phyloP scores from a whole-genome alignment of 2,113 vertebrate species.

The Elephantulus edwardii region DNA sequence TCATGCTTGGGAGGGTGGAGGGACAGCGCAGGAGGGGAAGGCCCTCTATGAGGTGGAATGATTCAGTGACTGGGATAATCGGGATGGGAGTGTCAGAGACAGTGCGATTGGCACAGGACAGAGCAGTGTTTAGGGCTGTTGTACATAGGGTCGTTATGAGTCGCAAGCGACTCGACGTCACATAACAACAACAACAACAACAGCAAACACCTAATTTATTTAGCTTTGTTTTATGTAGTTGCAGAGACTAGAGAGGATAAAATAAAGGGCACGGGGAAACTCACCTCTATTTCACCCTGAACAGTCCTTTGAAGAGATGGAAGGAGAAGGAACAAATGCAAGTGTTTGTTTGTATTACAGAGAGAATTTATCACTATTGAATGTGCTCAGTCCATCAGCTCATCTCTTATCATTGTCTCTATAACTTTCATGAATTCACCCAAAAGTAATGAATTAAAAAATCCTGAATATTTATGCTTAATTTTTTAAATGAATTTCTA shows the following conservation, averaged over 20 bases:
- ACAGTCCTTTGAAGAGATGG: not conserved
- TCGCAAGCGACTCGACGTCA: no score
- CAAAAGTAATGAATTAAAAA: conserved; percentile 30
- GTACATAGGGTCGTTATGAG: no score
- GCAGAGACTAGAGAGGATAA: not conserved
- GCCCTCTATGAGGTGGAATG: no score
- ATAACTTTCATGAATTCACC: not conserved
- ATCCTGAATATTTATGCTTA: conserved; percentile 27
- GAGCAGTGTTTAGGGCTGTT: no score
- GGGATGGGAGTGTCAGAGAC: no score
- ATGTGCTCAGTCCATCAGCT: not conserved
- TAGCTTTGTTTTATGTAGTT: not conserved
- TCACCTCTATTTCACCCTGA: not conserved
- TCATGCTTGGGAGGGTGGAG: no score
- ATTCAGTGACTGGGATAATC: no score
- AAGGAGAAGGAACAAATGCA: not conserved
- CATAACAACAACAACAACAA: no score
- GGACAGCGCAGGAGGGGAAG: no score
- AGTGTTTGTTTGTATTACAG: not conserved
- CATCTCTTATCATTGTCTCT: not conserved
- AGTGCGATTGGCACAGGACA: no score
- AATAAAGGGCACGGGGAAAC: no score
- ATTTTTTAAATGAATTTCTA: conserved; percentile 39
- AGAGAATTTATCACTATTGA: not conserved
- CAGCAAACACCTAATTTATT: not conserved